Percentiles rank a stretch among this genome's conserved stretches.
phyloP scores from a whole-genome alignment of 2,888 invertebrate genomes.

The Alentia gelatinosa region DNA sequence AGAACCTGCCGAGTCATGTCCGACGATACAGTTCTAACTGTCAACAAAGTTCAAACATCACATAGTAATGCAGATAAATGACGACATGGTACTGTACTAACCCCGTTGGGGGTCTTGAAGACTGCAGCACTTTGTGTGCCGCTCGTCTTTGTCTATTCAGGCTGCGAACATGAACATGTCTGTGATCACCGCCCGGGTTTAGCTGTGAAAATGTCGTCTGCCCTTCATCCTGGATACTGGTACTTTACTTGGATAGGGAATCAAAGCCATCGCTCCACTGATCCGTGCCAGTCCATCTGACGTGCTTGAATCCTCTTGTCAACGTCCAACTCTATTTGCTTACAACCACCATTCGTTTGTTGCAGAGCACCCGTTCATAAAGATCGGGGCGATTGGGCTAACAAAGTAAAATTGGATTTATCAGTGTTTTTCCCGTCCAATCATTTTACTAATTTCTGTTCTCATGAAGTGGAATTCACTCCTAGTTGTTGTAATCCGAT shows the following conservation, averaged over 20 bases:
- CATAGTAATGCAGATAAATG: too few species aligned
- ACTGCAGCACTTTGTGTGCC: too few species aligned
- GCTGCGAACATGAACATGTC: not conserved
- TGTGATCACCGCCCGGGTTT: not conserved
- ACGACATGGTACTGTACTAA: too few species aligned
- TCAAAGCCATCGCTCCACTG: not conserved
- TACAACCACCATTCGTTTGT: not conserved
- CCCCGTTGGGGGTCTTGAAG: too few species aligned
- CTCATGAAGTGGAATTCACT: too few species aligned
- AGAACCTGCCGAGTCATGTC: too few species aligned
- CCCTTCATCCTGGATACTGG: not conserved
- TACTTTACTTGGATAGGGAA: not conserved
- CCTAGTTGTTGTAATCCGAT: too few species aligned
- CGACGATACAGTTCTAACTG: too few species aligned
- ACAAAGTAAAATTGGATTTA: not conserved
- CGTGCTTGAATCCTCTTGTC: not conserved
- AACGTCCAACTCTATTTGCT: not conserved
- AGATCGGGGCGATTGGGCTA: not conserved
- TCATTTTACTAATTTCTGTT: too few species aligned
- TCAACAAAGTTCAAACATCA: too few species aligned
- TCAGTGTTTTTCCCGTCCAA: not conserved
- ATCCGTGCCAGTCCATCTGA: not conserved
- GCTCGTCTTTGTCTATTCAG: not conserved
- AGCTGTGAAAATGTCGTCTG: not conserved
- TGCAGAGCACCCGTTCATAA: not conserved